A percentile compares a stretch with the other conserved stretches of the same genome.
Evolutionary conservation across 2,888 invertebrate genomes (phyloP).

Genomic region (Trachelus iudaicus): DNA sequence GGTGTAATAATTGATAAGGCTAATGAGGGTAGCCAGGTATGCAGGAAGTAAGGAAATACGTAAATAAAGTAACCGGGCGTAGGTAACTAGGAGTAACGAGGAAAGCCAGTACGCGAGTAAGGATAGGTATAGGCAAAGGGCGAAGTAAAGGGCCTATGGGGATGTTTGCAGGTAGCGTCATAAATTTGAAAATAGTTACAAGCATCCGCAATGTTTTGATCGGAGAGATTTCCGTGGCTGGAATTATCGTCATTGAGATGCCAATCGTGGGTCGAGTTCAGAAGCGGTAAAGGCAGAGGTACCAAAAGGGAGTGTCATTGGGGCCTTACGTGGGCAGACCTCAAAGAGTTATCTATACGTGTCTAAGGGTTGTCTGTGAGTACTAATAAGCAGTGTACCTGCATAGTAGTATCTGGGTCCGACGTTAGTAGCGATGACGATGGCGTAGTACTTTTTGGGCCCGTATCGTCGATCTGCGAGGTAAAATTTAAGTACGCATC

Average conservation of each 20-base stretch:
- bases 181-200: background rate
- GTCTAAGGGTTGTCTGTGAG: background rate
- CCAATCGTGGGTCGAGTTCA: background rate
- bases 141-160: background rate
- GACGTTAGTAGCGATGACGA: background rate
- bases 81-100: background rate
- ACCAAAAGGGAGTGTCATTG: background rate
- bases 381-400: background rate
- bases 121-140: background rate
- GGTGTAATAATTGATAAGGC: background rate
- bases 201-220: background rate
- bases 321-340: background rate
- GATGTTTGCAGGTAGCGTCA: background rate
- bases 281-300: background rate
- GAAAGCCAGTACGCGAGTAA: background rate
- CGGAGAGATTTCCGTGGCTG: background rate
- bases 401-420: background rate
- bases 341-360: background rate
- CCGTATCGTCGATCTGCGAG: constrained; percentile 8
- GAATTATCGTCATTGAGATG: background rate
- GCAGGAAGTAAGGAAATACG: background rate
- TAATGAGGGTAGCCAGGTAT: background rate
- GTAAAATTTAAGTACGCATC: constrained; percentile 33
- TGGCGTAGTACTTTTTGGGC: background rate
- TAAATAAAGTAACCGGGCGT: background rate